phyloP scores from a whole-genome alignment of 2,113 vertebrate species.

The Athene noctua region DNA sequence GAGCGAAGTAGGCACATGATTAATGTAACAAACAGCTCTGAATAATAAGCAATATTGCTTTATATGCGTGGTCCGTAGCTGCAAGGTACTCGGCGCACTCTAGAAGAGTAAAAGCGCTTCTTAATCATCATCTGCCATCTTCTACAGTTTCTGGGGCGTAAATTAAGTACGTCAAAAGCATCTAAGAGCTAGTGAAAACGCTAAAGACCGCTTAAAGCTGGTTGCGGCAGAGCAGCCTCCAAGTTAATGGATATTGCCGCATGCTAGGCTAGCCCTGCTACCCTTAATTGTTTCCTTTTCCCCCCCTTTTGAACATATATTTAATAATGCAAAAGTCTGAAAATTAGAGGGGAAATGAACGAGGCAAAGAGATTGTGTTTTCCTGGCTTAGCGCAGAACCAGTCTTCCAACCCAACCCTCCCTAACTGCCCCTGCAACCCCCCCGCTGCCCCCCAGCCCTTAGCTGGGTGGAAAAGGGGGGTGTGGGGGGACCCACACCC shows the following conservation, averaged over 20 bases:
- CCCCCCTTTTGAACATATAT: background rate
- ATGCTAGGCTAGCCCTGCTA: background rate
- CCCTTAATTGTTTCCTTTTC: background rate
- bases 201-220: background rate
- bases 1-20: background rate
- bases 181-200: background rate
- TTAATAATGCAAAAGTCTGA: background rate
- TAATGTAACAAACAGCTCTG: background rate
- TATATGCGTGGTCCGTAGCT: background rate
- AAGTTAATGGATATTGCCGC: background rate
- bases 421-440: too few relatives aligned
- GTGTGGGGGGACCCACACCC: too few relatives aligned
- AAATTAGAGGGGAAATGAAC: background rate
- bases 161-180: background rate
- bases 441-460: background rate
- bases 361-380: background rate
- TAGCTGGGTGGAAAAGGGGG: background rate
- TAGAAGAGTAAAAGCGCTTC: background rate
- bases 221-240: background rate
- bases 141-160: background rate
- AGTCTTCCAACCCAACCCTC: background rate
- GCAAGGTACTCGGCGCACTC: background rate
- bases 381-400: background rate
- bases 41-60: background rate
- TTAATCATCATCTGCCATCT: background rate